phyloP scores from a whole-genome alignment of 1,140 invertebrate species.

The Ips typographus region DNA sequence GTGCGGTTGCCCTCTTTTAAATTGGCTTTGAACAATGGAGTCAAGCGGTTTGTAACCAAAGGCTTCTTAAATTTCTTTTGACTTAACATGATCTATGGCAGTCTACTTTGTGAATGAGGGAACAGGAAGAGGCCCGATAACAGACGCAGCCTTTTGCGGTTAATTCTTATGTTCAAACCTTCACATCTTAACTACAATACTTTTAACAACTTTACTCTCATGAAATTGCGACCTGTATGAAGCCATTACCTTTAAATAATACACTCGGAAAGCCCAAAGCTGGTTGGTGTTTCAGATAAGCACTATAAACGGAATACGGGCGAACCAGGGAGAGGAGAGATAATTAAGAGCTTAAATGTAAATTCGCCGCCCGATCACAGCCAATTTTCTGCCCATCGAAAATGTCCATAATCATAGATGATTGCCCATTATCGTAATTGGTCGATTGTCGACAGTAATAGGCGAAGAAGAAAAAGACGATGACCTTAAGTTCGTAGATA shows the following conservation, averaged over 20 bases:
- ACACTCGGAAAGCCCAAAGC: background rate
- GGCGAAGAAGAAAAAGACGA: slow-evolving; percentile 3
- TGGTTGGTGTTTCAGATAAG: slow-evolving; percentile 22
- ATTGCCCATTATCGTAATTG: slow-evolving; percentile 28
- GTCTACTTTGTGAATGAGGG: background rate
- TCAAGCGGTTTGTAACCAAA: slow-evolving; percentile 27
- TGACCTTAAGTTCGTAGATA: slow-evolving; percentile 1
- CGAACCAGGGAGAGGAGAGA: slow-evolving; percentile 12
- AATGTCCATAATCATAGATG: slow-evolving; percentile 25
- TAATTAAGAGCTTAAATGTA: slow-evolving; percentile 34
- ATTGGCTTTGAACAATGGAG: slow-evolving; percentile 38
- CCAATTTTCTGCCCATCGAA: slow-evolving; percentile 24
- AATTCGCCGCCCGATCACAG: slow-evolving; percentile 14
- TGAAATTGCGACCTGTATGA: no score
- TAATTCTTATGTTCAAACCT: no score
- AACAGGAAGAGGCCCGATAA: no score
- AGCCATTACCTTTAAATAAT: background rate
- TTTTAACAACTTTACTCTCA: no score
- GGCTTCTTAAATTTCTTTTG: slow-evolving; percentile 32
- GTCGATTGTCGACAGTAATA: slow-evolving; percentile 15
- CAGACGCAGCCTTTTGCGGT: no score
- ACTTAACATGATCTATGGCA: slow-evolving; percentile 30
- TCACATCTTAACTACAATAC: no score
- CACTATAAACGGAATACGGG: slow-evolving; percentile 9
- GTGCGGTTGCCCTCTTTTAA: slow-evolving; percentile 38